These are phyloP conservation scores for Callaeas wilsoni DNA, from an alignment of 2,113 vertebrate species.

Conservation along the genomic window DNA sequence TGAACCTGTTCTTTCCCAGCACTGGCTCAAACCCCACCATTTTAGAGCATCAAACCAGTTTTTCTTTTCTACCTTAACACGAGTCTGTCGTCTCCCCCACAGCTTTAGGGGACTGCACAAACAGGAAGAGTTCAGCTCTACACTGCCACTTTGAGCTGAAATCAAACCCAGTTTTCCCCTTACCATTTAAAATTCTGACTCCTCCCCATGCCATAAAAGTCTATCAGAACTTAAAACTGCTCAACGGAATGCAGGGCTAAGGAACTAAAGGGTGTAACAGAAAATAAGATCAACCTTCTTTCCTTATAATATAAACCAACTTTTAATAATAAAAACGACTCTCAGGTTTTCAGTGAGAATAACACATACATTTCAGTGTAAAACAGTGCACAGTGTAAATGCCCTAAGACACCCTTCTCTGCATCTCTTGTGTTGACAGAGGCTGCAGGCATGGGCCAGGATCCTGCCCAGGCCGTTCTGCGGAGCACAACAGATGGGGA, in stretches of 20 bases:
- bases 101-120: not conserved
- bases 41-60: not conserved
- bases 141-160: not conserved
- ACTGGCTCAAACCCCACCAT: not conserved
- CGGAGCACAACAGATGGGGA: not conserved
- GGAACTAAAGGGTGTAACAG: not conserved
- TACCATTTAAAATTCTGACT: not conserved
- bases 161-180: not conserved
- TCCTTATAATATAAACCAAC: conserved; percentile 61
- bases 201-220: not conserved
- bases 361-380: conserved; percentile 51
- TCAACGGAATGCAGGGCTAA: not conserved
- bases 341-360: conserved; percentile 31
- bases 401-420: not conserved
- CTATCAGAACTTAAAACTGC: not conserved
- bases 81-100: not conserved
- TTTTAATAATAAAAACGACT: conserved; percentile 72
- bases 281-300: conserved; percentile 9
- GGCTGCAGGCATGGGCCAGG: not conserved
- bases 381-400: conserved; percentile 50
- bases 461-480: not conserved
- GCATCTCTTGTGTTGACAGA: not conserved
- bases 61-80: not conserved
- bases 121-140: not conserved
- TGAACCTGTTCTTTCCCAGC: not conserved